Conservation (phyloP, 2,797 vertebrate species). For the Erithacus rubecula region DNA sequence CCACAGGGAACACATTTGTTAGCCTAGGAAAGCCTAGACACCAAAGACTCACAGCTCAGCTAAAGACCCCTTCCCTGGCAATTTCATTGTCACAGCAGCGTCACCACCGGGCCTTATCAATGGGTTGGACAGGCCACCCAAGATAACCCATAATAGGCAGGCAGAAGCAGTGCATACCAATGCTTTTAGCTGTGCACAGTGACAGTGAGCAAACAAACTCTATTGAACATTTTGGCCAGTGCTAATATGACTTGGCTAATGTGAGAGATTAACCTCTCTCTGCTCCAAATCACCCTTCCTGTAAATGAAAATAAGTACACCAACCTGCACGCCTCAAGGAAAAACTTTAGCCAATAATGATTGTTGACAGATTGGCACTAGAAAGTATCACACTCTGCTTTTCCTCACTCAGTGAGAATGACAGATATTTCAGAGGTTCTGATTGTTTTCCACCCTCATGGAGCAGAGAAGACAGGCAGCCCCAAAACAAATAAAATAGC, state of each 20-base stretch:
- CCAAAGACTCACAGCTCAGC: neutral
- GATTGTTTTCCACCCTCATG: neutral
- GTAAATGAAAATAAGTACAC: neutral
- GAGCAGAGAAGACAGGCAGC: neutral
- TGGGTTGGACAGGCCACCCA: neutral
- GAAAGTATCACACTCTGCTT: neutral
- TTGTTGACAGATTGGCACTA: neutral
- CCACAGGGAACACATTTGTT: neutral
- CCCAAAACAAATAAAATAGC: neutral
- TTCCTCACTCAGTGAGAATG: neutral
- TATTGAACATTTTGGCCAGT: neutral
- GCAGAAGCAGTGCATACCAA: conserved; percentile 3
- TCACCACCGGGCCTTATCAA: neutral
- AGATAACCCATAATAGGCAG: conserved; percentile 21
- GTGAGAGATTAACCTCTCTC: conserved; percentile 5
- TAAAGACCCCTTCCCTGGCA: neutral
- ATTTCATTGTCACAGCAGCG: neutral
- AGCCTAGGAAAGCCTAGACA: neutral
- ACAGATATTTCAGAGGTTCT: neutral
- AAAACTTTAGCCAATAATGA: neutral
- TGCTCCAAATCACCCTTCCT: neutral
- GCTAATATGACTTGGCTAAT: neutral
- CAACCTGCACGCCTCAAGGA: neutral
- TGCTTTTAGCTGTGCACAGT: neutral
- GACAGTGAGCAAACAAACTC: conserved; percentile 28